Conservation (phyloP, 2,888 invertebrate species). For the Cheilosia impressa region DNA sequence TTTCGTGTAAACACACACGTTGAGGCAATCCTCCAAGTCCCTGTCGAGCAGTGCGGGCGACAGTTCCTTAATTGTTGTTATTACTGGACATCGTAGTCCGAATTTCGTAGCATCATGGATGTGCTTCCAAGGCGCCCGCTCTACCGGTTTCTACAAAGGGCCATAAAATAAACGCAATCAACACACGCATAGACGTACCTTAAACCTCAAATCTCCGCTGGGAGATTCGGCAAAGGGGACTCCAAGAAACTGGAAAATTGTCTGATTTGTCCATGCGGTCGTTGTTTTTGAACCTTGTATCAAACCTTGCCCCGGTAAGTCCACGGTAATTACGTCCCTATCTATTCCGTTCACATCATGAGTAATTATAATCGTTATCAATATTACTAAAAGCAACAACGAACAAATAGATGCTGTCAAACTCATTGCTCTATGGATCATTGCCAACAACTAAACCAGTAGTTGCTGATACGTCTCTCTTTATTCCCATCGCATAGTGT, state of each 20-base stretch:
- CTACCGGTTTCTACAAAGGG: constrained; percentile 78
- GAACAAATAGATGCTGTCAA: constrained; percentile 37
- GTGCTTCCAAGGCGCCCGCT: constrained; percentile 80
- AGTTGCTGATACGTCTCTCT: neutral
- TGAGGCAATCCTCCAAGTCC: constrained; percentile 82
- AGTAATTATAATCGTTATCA: constrained; percentile 33
- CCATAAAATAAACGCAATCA: constrained; percentile 3
- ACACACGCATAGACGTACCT: constrained; percentile 76
- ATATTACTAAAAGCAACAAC: constrained; percentile 23
- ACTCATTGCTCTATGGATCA: constrained; percentile 42
- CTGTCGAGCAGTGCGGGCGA: constrained; percentile 71
- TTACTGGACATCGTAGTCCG: constrained; percentile 81
- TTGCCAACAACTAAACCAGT: constrained; percentile 42
- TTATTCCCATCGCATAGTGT: constrained; percentile 13
- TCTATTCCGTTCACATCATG: constrained; percentile 24
- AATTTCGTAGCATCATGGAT: constrained; percentile 78
- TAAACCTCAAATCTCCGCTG: constrained; percentile 79
- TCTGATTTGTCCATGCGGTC: constrained; percentile 80
- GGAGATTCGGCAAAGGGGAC: constrained; percentile 82
- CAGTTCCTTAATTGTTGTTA: constrained; percentile 77
- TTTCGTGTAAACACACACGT: constrained; percentile 82
- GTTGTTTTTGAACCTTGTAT: constrained; percentile 79
- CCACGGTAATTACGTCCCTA: constrained; percentile 58
- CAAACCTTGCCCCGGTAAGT: constrained; percentile 79
- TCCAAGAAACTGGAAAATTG: constrained; percentile 81